Percentiles rank a stretch among this genome's conserved stretches.
These are phyloP conservation scores for Galemys pyrenaicus DNA, from an alignment of 2,113 vertebrate species.

Conservation along the genomic window DNA sequence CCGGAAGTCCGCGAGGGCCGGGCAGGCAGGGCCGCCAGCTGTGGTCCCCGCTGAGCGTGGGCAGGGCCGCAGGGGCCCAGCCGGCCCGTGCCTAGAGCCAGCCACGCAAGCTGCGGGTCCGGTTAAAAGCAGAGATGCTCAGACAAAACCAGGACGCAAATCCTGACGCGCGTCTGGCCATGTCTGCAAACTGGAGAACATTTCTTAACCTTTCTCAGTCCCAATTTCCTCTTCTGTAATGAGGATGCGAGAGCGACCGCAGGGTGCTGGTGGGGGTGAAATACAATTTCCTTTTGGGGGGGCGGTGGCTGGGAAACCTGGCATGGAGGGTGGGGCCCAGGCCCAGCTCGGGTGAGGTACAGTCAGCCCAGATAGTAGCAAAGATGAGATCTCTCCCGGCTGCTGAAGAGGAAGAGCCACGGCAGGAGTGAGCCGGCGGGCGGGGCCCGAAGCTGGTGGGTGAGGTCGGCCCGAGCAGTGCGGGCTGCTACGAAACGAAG, in stretches of 20 bases:
- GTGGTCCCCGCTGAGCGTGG: no score
- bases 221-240: background rate
- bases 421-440: no score
- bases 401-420: background rate
- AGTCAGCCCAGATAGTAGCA: background rate
- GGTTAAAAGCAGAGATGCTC: background rate
- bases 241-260: background rate
- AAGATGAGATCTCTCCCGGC: background rate
- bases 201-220: background rate
- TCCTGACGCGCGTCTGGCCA: background rate
- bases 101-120: background rate
- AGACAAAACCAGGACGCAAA: background rate
- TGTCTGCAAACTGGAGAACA: background rate
- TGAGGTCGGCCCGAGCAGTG: no score
- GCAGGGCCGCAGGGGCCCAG: background rate
- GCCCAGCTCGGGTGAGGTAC: background rate
- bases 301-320: background rate
- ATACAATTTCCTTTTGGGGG: background rate
- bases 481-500: background rate
- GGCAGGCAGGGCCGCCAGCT: no score
- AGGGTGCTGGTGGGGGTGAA: background rate
- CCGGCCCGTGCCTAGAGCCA: background rate
- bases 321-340: background rate
- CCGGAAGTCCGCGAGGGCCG: background rate
- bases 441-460: no score